Evolutionary conservation across 2,888 invertebrate genomes (phyloP), one percentile per base, ranked within the genome.

Genomic region (Orchesellides sinensis): DNA sequence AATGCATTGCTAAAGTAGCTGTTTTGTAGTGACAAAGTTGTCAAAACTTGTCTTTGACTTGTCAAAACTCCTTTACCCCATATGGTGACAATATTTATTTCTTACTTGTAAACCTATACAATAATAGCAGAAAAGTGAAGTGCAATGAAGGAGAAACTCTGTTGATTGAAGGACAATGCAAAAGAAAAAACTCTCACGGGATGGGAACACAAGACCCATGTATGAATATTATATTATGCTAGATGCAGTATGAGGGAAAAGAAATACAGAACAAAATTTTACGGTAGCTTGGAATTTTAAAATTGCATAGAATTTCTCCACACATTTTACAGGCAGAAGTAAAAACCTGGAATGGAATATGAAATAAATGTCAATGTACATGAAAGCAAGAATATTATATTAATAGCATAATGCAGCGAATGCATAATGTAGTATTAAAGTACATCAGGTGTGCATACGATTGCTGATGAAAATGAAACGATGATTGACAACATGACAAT

Each of bases 1-100:
- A n/a, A n/a, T n/a, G n/a, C n/a, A n/a, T n/a, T n/a, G n/a, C n/a
- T n/a, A n/a, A n/a, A n/a, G n/a, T n/a, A n/a, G n/a, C n/a, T n/a
- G n/a, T 40, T 14, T 40, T 73, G 61, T 73, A 29, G 66, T 77
- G 77, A 77, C 77, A 77, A 69, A 77, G 77, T 77, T 77, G 77
- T 77, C 77, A 77, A 77, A 77, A 56, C 70, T 54, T 70, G 70
- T 54, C 70, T 70, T 70, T 70, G 69, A 59, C 77, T 59, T 77
- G 68, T 77, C 77, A 77, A 54, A 63, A 23, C 45, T n/a, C n/a
- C n/a, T n/a, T n/a, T n/a, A 40, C 35, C 40, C 10, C 63, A 63
- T 63, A 40, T 63, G 63, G 63, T 29, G 40, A 17, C 17, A 21
- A 8, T 40, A 8, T 2, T 40, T 40, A 40, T n/a, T 40, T 6